Base-by-base conservation (phyloP, 2,888 invertebrate genomes). In the Heterodera filipjevi region DNA sequence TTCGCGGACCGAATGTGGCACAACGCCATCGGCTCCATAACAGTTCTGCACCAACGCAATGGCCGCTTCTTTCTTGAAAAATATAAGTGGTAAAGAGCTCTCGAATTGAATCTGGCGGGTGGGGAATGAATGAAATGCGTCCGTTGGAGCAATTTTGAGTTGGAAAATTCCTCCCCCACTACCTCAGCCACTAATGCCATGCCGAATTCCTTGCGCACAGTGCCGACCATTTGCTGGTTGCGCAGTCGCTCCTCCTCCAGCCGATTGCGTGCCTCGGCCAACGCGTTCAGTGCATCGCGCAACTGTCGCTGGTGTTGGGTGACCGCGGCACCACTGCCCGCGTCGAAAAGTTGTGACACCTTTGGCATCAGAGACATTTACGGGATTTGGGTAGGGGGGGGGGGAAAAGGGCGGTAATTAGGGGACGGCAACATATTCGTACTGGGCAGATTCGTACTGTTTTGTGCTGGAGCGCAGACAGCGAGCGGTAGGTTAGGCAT, bases 161-260 rank as follows among this genome's bases (percentile, higher is more conserved):
- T 2, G 5, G n/a, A 19, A 16, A n/a, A 10, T n/a, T 10, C 10
- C 10, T 1, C 22, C 59, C 10, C 59, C 10, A n/a, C 5, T n/a
- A 59, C 59, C 59, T 95, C 95, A 87, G 94, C 94, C 81, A 95
- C 93, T 5, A 93, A 93, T 80, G 93, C 93, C 90, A 94, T 93
- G 81, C 95, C 90, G 76, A 94, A 93, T 90, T 95, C 94, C 90
- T 94, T 93, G 89, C 95, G 94, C 92, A 94, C 93, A 89, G 93
- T 93, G 84, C 93, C 93, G 79, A 94, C 91, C 89, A 94, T 94
- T 87, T 93, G 93, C 83, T 95, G 90, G 88, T 94, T 93, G 77
- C 91, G 91, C 83, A 92, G 92, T 84, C 93, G 91, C 89, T 93
- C 93, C 22, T 91, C 90, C 80, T 92, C 68, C 76, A 79, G 33